phyloP scores from a whole-genome alignment of 2,113 vertebrate genomes.

The Notothenia coriiceps region DNA sequence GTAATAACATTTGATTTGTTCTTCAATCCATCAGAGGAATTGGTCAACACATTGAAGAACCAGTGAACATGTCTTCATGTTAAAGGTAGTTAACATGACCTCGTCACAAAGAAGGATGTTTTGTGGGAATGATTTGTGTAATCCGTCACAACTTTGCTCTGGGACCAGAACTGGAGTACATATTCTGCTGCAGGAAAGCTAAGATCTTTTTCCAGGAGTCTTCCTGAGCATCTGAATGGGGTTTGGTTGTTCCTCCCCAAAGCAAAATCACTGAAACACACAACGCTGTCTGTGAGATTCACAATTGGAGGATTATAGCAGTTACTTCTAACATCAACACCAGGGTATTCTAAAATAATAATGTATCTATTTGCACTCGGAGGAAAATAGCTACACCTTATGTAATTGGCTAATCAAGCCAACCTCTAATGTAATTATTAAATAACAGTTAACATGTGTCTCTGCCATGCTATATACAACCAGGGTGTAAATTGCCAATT shows the following conservation, averaged over 20 bases:
- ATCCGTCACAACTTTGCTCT: slow-evolving; percentile 42
- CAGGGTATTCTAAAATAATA: too few species aligned
- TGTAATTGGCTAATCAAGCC: too few species aligned
- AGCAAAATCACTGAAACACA: slow-evolving; percentile 67
- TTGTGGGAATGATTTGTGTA: background rate
- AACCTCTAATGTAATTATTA: too few species aligned
- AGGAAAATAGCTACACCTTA: too few species aligned
- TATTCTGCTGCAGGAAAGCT: slow-evolving; percentile 73
- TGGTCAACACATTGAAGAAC: too few species aligned
- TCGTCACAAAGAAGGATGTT: background rate
- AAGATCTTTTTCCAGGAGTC: slow-evolving; percentile 81
- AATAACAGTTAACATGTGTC: too few species aligned
- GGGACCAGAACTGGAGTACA: slow-evolving; percentile 24
- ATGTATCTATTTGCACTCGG: too few species aligned
- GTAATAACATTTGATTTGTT: background rate
- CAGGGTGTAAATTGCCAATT: too few species aligned
- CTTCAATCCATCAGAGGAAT: background rate
- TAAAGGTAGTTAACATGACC: background rate
- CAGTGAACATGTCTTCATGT: too few species aligned
- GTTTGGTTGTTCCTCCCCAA: slow-evolving; percentile 79
- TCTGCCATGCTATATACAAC: too few species aligned
- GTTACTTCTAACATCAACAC: background rate
- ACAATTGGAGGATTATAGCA: background rate
- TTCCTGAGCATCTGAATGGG: slow-evolving; percentile 81
- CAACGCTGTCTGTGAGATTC: background rate